A percentile compares a stretch with the other conserved stretches of the same genome.
Conservation (phyloP, 2,888 invertebrate species). For the Cryptocheilus praepositus region DNA sequence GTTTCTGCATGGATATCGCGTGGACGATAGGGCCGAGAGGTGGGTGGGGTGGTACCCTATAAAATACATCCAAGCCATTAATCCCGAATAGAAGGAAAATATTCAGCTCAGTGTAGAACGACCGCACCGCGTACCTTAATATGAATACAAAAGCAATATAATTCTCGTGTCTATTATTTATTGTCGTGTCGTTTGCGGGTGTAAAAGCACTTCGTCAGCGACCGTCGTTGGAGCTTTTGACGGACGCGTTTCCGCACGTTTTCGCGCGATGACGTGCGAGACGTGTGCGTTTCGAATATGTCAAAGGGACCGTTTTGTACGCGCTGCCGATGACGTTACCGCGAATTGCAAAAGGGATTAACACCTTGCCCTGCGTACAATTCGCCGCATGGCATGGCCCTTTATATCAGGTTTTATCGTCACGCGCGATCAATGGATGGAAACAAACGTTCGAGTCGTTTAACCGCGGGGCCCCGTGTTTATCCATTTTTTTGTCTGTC, state of each 20-base stretch:
- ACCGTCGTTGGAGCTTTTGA: constrained; percentile 24
- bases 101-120: constrained; percentile 61
- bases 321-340: constrained; percentile 42
- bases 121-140: constrained; percentile 66
- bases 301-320: constrained; percentile 58
- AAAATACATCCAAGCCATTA: constrained; percentile 75
- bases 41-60: constrained; percentile 61
- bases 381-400: constrained; percentile 35
- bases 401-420: constrained; percentile 47
- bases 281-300: constrained; percentile 47
- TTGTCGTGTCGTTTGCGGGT: constrained; percentile 53
- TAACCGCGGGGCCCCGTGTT: constrained; percentile 32
- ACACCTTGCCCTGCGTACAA: constrained; percentile 50
- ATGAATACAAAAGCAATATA: constrained; percentile 73
- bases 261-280: constrained; percentile 15
- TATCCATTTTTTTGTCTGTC: constrained; percentile 24
- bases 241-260: constrained; percentile 14
- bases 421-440: constrained; percentile 20
- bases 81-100: constrained; percentile 73
- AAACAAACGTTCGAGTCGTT: constrained; percentile 45
- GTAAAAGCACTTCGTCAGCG: constrained; percentile 46
- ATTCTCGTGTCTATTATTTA: constrained; percentile 69
- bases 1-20: constrained; percentile 62
- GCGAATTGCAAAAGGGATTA: constrained; percentile 61
- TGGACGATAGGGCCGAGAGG: constrained; percentile 26